Evolutionary conservation across 2,113 vertebrate genomes (phyloP).

Genomic region (Bagarius yarrelli): DNA sequence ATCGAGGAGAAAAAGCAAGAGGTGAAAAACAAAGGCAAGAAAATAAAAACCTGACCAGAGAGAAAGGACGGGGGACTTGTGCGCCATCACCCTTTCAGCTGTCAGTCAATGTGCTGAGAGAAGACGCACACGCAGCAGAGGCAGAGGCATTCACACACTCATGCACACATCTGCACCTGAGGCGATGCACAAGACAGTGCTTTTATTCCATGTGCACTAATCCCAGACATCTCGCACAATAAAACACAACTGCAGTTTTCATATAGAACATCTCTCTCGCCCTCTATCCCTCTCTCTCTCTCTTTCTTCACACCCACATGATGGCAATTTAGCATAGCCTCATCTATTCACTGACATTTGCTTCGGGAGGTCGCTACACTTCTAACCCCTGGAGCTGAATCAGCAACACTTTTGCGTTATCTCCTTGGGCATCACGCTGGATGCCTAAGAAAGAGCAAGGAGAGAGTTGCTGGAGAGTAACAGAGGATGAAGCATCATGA

Average conservation of each 20-base stretch:
- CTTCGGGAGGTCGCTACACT: background rate
- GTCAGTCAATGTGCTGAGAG: constrained; percentile 38
- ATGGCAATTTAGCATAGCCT: background rate
- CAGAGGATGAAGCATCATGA: background rate
- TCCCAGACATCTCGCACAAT: background rate
- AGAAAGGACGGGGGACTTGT: constrained; percentile 25
- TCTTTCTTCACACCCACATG: background rate
- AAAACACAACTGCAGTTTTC: background rate
- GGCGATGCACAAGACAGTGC: background rate
- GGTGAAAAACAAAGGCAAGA: constrained; percentile 20
- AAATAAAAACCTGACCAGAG: constrained; percentile 17
- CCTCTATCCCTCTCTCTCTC: background rate
- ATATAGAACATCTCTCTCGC: background rate
- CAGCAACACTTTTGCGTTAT: background rate
- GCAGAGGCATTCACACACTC: constrained; percentile 4
- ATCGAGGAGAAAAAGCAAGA: background rate
- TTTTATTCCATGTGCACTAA: background rate
- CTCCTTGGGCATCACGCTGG: no score
- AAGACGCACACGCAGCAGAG: background rate
- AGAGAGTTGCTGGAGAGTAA: background rate
- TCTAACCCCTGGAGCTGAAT: background rate
- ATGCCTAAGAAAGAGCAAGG: background rate
- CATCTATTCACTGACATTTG: background rate
- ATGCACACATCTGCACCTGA: background rate
- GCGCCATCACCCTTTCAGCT: constrained; percentile 14